phyloP scores from a whole-genome alignment of 2,888 invertebrate genomes.

The Tridacna gigas region DNA sequence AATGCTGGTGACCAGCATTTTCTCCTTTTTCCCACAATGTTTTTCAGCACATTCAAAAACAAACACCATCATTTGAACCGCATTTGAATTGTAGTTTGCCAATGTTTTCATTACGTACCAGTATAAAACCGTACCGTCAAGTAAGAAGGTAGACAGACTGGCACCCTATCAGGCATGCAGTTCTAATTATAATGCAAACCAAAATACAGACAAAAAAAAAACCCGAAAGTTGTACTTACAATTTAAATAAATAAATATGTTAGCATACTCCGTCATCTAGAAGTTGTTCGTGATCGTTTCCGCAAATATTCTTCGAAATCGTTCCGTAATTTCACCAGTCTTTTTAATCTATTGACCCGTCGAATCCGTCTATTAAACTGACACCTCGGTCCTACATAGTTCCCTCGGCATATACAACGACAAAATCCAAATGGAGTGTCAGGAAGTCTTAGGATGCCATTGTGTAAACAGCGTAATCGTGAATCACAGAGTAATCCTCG shows the following conservation, averaged over 20 bases:
- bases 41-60: neutral
- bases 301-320: conserved; percentile 39
- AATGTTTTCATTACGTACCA: neutral
- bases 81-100: neutral
- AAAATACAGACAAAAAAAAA: neutral
- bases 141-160: neutral
- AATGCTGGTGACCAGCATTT: neutral
- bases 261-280: conserved; percentile 11
- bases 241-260: conserved; percentile 19
- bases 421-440: conserved; percentile 67
- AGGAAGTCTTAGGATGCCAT: conserved; percentile 60
- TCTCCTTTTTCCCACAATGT: neutral
- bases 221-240: neutral
- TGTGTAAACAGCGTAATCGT: conserved; percentile 48
- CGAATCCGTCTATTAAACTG: conserved; percentile 56
- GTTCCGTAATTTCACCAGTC: conserved; percentile 55
- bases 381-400: conserved; percentile 62
- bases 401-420: conserved; percentile 55
- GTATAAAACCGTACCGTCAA: neutral
- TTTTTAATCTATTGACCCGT: conserved; percentile 51
- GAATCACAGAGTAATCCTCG: conserved; percentile 52
- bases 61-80: too few species aligned
- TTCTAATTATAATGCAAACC: neutral
- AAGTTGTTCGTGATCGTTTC: neutral
- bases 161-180: neutral